phyloP scores from a whole-genome alignment of 2,797 vertebrate genomes.

The Mus caroli region DNA sequence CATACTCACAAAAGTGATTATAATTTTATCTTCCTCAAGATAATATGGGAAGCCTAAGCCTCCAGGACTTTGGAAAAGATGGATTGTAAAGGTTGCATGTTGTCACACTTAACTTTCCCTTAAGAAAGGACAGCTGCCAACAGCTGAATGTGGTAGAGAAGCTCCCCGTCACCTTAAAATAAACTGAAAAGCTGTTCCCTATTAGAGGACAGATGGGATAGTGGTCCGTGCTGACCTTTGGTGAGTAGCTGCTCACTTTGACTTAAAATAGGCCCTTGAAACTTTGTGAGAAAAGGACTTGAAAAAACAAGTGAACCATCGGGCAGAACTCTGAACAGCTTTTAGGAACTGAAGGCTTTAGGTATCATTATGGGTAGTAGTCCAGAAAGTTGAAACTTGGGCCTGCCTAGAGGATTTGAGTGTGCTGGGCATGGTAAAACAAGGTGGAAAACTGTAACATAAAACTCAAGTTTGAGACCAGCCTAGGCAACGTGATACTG shows the following conservation, averaged over 20 bases:
- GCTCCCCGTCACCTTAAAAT: background rate
- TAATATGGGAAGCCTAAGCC: background rate
- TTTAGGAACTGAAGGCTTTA: background rate
- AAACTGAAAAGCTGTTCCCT: background rate
- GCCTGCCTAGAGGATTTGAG: background rate
- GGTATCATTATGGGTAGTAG: background rate
- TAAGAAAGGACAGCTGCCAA: background rate
- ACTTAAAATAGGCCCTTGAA: background rate
- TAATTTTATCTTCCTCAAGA: conserved; percentile 59
- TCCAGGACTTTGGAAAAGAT: background rate
- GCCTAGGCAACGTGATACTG: background rate
- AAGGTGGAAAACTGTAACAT: background rate
- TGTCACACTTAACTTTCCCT: background rate
- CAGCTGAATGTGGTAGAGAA: background rate
- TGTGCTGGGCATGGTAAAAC: background rate
- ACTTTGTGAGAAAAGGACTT: background rate
- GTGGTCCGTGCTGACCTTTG: background rate
- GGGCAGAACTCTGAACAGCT: background rate
- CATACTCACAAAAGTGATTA: conserved; percentile 16
- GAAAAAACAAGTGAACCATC: background rate
- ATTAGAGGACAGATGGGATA: background rate
- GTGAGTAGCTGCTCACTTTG: background rate
- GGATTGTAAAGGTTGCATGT: background rate
- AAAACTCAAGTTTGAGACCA: background rate
- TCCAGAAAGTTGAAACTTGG: background rate